Evolutionary conservation across 2,888 invertebrate genomes (phyloP).

Genomic region (Orchesellides sinensis): DNA sequence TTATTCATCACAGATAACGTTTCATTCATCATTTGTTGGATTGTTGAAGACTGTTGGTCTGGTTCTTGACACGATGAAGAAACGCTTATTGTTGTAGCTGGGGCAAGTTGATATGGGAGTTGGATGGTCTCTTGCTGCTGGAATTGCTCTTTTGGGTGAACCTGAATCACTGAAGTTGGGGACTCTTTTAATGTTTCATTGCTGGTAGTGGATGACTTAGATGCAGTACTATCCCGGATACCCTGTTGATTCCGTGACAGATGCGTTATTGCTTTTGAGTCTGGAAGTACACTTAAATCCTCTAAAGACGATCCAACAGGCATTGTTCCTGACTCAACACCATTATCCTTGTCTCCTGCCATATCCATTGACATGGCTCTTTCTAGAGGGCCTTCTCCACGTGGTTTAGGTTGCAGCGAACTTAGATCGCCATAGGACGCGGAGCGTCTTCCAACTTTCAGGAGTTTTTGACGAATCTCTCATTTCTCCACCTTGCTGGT

Average conservation of each 20-base stretch:
- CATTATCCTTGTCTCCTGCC: conserved; percentile 79
- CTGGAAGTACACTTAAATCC: conserved; percentile 81
- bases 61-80: background rate
- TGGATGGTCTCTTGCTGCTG: conserved; percentile 19
- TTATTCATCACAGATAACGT: conserved; percentile 71
- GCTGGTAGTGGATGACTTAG: conserved; percentile 69
- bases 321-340: conserved; percentile 78
- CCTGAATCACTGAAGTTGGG: conserved; percentile 70
- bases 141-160: conserved; percentile 56
- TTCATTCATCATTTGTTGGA: conserved; percentile 72
- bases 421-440: conserved; percentile 89
- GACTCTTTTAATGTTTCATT: conserved; percentile 71
- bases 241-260: conserved; percentile 36
- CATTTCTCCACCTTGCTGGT: conserved; percentile 9
- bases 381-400: conserved; percentile 78
- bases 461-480: conserved; percentile 63
- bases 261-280: conserved; percentile 76
- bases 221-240: conserved; percentile 41
- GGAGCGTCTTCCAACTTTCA: conserved; percentile 84
- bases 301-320: conserved; percentile 76
- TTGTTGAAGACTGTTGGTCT: conserved; percentile 47
- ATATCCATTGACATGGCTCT: conserved; percentile 89
- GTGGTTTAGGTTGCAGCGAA: conserved; percentile 78
- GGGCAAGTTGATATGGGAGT: background rate
- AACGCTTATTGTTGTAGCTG: conserved; percentile 29